These are phyloP conservation scores for Hemicordylus capensis DNA, from an alignment of 2,113 vertebrate species.

Conservation along the genomic window DNA sequence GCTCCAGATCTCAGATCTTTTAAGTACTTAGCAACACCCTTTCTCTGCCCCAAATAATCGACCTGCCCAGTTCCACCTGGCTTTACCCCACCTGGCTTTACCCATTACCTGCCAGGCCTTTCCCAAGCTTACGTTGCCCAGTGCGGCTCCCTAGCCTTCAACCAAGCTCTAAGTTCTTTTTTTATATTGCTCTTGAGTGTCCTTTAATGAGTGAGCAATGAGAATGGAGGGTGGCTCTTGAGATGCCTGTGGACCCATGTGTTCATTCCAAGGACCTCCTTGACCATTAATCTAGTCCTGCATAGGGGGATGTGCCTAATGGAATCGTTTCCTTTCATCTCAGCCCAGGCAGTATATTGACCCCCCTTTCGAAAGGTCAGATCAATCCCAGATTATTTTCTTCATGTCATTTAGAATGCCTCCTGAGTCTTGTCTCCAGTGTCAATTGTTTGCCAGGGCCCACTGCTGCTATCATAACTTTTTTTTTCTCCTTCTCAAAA, in stretches of 20 bases:
- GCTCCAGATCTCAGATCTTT: too few relatives aligned
- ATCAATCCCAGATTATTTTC: background rate
- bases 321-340: background rate
- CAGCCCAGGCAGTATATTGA: background rate
- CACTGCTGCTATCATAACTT: background rate
- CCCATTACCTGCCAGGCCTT: too few relatives aligned
- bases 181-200: background rate
- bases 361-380: background rate
- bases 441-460: background rate
- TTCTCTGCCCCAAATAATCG: too few relatives aligned
- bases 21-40: too few relatives aligned
- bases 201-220: background rate
- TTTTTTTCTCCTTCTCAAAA: constrained; percentile 16
- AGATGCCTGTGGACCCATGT: background rate
- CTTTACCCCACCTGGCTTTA: too few relatives aligned
- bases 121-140: too few relatives aligned
- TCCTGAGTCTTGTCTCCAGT: background rate
- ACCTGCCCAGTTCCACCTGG: too few relatives aligned
- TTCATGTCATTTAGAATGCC: background rate
- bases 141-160: too few relatives aligned
- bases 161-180: background rate
- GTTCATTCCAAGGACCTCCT: background rate
- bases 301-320: background rate
- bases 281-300: background rate
- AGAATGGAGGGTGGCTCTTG: background rate